Conservation (phyloP, 2,888 invertebrate species). For the Altica lythri region DNA sequence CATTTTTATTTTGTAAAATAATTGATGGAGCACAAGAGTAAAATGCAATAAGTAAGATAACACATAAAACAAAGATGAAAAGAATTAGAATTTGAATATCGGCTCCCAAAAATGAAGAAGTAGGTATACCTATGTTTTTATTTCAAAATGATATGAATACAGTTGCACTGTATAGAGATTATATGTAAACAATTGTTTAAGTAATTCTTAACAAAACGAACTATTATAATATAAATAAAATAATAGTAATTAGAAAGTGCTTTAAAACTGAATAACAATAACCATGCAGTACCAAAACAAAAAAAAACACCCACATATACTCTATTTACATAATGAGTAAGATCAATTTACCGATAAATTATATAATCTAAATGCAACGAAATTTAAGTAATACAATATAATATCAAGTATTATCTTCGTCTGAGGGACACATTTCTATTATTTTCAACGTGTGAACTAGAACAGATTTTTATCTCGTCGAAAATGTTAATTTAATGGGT, state of each 20-base stretch:
- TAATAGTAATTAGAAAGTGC: no score
- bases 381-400: constrained; percentile 3
- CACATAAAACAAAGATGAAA: no score
- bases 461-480: constrained; percentile 15
- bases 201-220: no score
- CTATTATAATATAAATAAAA: no score
- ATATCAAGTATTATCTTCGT: constrained; percentile 1
- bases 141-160: no score
- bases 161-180: no score
- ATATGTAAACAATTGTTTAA: no score
- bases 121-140: no score
- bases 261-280: no score
- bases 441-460: constrained; percentile 27
- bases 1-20: neutral
- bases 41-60: neutral
- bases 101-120: no score
- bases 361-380: constrained; percentile 16
- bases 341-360: constrained; percentile 18
- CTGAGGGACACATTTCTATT: constrained; percentile 20
- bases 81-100: no score
- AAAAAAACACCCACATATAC: neutral
- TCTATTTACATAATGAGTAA: neutral
- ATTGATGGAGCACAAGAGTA: no score
- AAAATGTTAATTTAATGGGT: constrained; percentile 7
- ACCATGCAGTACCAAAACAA: neutral